Evolutionary conservation across 2,113 vertebrate genomes (phyloP).

Genomic region (Struthidea cinerea): DNA sequence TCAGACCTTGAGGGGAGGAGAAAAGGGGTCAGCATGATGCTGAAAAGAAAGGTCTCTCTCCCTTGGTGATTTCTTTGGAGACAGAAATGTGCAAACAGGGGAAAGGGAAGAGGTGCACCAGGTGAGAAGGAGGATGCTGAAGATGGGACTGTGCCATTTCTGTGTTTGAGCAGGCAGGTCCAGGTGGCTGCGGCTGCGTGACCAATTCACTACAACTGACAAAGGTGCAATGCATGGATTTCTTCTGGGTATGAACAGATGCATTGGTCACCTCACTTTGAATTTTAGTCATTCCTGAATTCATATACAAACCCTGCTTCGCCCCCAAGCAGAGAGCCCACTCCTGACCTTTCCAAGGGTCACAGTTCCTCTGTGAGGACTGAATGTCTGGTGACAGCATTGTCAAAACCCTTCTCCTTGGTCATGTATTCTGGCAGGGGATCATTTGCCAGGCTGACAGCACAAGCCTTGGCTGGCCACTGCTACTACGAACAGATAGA

Average conservation of each 20-base stretch:
- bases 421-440: not conserved
- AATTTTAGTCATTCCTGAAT: not conserved
- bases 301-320: not conserved
- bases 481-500: fast-evolving
- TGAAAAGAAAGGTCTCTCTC: slow-evolving; percentile 36
- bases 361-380: not conserved
- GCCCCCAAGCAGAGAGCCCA: not conserved
- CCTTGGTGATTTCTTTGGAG: not conserved
- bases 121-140: not conserved
- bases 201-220: not conserved
- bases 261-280: not conserved
- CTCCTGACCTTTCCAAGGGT: not conserved
- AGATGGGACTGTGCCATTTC: not conserved
- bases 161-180: not conserved
- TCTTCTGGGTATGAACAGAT: not conserved
- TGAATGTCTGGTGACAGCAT: fast-evolving
- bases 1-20: slow-evolving; percentile 51
- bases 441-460: not conserved
- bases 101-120: not conserved
- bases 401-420: not conserved
- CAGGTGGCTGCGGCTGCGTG: fast-evolving
- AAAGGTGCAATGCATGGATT: not conserved
- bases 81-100: not conserved
- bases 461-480: not conserved
- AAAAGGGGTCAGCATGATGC: not conserved